These are phyloP conservation scores for Neosalanx taihuensis DNA, from an alignment of 2,797 vertebrate species.

Conservation along the genomic window DNA sequence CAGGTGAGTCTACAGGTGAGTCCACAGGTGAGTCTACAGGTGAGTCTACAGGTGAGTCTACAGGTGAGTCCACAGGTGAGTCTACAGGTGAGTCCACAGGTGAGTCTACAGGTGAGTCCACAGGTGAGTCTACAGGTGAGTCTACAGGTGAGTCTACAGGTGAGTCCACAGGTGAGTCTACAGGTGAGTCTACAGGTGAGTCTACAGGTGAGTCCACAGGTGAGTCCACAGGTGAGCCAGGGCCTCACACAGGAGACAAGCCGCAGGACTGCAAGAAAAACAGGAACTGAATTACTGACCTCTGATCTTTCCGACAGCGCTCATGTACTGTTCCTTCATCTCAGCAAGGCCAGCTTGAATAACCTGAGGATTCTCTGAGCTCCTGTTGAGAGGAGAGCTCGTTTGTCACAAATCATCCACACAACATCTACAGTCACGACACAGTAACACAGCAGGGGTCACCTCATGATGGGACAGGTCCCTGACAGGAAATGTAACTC, in stretches of 20 bases:
- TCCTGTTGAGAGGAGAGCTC: constrained; percentile 28
- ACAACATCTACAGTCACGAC: background rate
- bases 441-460: too few species aligned
- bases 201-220: background rate
- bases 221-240: background rate
- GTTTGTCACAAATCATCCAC: constrained; percentile 1
- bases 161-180: too few species aligned
- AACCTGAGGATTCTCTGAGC: constrained; percentile 51
- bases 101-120: background rate
- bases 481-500: constrained; percentile 28
- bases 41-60: background rate
- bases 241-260: background rate
- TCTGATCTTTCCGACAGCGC: constrained; percentile 89
- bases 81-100: background rate
- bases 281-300: constrained; percentile 59
- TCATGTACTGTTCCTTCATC: constrained; percentile 89
- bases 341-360: constrained; percentile 82
- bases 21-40: too few species aligned
- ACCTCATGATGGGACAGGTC: background rate
- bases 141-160: background rate
- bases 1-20: too few species aligned
- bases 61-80: too few species aligned
- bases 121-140: too few species aligned
- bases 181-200: too few species aligned
- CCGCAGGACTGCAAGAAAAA: background rate